A percentile compares a stretch with the other conserved stretches of the same genome.
Conservation (phyloP, 2,888 invertebrate species). For the Melikaiella ostensackeni region DNA sequence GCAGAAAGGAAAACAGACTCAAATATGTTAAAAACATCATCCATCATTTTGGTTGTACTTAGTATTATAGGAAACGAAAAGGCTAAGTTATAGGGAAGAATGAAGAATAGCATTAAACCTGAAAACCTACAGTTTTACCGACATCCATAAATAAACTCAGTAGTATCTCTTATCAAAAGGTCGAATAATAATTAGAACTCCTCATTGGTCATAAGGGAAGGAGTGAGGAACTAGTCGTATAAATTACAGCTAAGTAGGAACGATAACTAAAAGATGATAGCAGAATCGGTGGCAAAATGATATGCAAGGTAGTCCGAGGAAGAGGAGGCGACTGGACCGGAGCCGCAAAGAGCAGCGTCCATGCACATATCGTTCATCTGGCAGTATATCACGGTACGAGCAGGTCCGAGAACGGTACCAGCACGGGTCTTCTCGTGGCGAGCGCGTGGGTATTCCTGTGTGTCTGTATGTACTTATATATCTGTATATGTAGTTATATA, state of each 20-base stretch:
- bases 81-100: no score
- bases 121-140: no score
- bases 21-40: no score
- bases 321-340: constrained; percentile 27
- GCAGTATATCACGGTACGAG: constrained; percentile 72
- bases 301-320: constrained; percentile 37
- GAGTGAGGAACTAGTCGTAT: no score
- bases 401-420: constrained; percentile 41
- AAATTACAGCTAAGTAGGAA: constrained; percentile 29
- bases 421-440: constrained; percentile 39
- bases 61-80: no score
- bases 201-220: no score
- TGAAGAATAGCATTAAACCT: no score
- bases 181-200: no score
- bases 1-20: no score
- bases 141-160: no score
- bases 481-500: not conserved
- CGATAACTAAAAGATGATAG: constrained; percentile 39
- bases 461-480: not conserved
- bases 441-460: constrained; percentile 33
- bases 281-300: constrained; percentile 33
- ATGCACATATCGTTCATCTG: constrained; percentile 72
- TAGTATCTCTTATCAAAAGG: no score
- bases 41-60: no score
- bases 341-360: constrained; percentile 42